Evolutionary conservation across 2,797 vertebrate genomes (phyloP), one percentile per base, ranked within the genome.

Genomic region (Fundulus diaphanus): DNA sequence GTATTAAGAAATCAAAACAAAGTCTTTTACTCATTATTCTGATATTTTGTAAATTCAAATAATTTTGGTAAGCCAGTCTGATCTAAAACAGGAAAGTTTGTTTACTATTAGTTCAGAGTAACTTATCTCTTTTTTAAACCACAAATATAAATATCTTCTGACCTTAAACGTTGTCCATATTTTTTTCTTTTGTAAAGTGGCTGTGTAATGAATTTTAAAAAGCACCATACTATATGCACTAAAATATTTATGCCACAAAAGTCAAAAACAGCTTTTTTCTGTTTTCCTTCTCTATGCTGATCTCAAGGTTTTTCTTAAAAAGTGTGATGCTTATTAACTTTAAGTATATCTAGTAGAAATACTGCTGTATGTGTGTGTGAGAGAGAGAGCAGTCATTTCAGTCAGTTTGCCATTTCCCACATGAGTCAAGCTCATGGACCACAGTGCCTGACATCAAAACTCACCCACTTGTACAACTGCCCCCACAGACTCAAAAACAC

Each of bases 401-500:
- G 85, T 83, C 76, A 86, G 77, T 88, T 78, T 71, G 72, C 79
- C 72, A 83, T 80, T 83, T 83, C 84, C 87, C 33, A 75, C 89
- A 90, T 92, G 90, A 92, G 85, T 92, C 92, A 91, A 85, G 86
- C 79, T 82, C 82, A 80, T 73, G 84, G 84, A 91, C 88, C 89
- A 90, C 87, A 87, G 87, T 81, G 86, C 85, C 76, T 91, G 89
- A 94, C 91, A 92, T 89, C 78, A 90, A 88, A 92, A 87, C 89
- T 92, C 91, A 92, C 91, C 91, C 92, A 93, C 92, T 92, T 92
- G 83, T 85, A 80, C 87, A 89, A 76, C 91, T 93, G 89, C 90
- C 87, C 87, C 84, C 90, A 81, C 84, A 88, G 76, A 82, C 84
- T 74, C 70, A n/a, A 61, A 67, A 35, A 48, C 67, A 72, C 69